phyloP scores from a whole-genome alignment of 2,113 vertebrate genomes.

The Aphyosemion australe region DNA sequence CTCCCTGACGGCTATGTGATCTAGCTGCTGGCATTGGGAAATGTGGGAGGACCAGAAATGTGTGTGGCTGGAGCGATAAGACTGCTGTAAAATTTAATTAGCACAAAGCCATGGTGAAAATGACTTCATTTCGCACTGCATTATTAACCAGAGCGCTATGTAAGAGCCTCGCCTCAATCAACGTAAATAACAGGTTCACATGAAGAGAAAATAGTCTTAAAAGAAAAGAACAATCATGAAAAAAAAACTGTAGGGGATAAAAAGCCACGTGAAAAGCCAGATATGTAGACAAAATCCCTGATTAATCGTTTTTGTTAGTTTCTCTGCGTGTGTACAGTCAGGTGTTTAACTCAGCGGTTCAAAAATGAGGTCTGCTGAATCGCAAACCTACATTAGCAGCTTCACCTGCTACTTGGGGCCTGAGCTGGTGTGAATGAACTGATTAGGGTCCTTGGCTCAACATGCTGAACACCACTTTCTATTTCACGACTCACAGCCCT shows the following conservation, averaged over 20 bases:
- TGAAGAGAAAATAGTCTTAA: neutral
- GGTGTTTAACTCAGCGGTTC: slow-evolving; percentile 5
- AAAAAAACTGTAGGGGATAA: neutral
- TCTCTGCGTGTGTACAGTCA: neutral
- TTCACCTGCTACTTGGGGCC: slow-evolving; percentile 63
- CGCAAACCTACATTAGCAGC: slow-evolving; percentile 70
- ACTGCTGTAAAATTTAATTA: slow-evolving; percentile 84
- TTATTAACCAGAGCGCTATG: slow-evolving; percentile 62
- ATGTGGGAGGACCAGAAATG: slow-evolving; percentile 63
- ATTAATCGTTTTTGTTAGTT: neutral
- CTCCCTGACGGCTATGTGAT: slow-evolving; percentile 48
- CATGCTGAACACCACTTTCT: slow-evolving; percentile 65
- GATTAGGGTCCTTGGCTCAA: slow-evolving; percentile 71
- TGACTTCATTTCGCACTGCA: slow-evolving; percentile 69
- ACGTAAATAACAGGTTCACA: slow-evolving; percentile 35
- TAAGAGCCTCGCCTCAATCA: slow-evolving; percentile 48
- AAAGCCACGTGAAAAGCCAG: slow-evolving; percentile 5
- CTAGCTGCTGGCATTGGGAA: slow-evolving; percentile 56
- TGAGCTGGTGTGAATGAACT: slow-evolving; percentile 68
- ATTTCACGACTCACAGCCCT: slow-evolving; percentile 68
- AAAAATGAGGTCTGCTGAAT: slow-evolving; percentile 44
- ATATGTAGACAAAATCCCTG: slow-evolving; percentile 2
- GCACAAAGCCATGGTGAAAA: slow-evolving; percentile 73
- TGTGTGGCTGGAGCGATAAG: slow-evolving; percentile 75
- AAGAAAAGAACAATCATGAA: neutral